A percentile compares a stretch with the other conserved stretches of the same genome.
phyloP scores from a whole-genome alignment of 2,888 invertebrate species.

The Acrobasis suavella region DNA sequence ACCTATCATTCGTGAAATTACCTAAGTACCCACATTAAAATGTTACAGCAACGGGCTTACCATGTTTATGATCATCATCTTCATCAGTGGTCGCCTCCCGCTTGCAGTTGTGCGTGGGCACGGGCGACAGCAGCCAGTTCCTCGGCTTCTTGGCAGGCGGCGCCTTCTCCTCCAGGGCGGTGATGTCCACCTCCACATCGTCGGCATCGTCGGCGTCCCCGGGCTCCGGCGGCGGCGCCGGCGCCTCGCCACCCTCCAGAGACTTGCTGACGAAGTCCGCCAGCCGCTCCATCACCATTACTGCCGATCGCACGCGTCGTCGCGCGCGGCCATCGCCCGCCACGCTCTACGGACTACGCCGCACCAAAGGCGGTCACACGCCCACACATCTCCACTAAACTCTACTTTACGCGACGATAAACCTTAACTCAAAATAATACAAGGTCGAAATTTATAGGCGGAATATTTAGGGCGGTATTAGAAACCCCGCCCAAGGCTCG shows the following conservation, averaged over 20 bases:
- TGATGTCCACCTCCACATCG: conserved; percentile 76
- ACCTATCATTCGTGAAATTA: too few relatives aligned
- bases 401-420: conserved; percentile 28
- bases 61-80: conserved; percentile 73
- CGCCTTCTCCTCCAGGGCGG: conserved; percentile 70
- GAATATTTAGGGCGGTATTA: conserved; percentile 51
- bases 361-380: conserved; percentile 58
- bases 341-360: conserved; percentile 64
- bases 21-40: neutral
- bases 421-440: conserved; percentile 32
- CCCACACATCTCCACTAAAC: conserved; percentile 51
- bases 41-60: conserved; percentile 43
- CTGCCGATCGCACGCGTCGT: conserved; percentile 67
- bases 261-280: conserved; percentile 95
- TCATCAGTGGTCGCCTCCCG: conserved; percentile 60
- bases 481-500: conserved; percentile 63
- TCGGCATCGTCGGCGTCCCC: conserved; percentile 67
- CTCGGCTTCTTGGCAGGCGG: conserved; percentile 67
- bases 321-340: conserved; percentile 69
- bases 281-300: conserved; percentile 91
- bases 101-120: conserved; percentile 64
- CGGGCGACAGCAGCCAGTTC: conserved; percentile 76
- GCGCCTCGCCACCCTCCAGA: conserved; percentile 85
- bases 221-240: conserved; percentile 75
- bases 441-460: conserved; percentile 35